Evolutionary conservation across 2,888 invertebrate species (phyloP).

Genomic region (Pandemis heparana): DNA sequence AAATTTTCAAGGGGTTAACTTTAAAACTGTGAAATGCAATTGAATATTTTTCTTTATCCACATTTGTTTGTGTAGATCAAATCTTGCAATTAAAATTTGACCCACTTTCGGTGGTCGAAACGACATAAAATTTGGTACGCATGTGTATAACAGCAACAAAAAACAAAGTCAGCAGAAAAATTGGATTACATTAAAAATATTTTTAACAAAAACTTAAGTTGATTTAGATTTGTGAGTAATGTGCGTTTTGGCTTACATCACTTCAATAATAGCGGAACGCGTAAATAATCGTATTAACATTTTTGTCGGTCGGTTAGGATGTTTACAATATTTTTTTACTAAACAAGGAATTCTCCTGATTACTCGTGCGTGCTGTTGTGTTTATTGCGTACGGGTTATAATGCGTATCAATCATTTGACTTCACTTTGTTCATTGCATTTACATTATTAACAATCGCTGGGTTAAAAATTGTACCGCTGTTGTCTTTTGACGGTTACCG

Average conservation of each 20-base stretch:
- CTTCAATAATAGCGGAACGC: slow-evolving; percentile 21
- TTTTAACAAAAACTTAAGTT: background rate
- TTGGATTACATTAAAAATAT: too few species aligned
- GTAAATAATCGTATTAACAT: slow-evolving; percentile 35
- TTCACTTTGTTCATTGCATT: background rate
- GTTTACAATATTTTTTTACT: slow-evolving; percentile 32
- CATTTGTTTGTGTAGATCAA: too few species aligned
- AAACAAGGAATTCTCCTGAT: slow-evolving; percentile 3
- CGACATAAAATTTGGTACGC: too few species aligned
- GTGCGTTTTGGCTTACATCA: slow-evolving; percentile 30
- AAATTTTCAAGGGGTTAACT: background rate
- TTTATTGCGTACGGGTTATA: background rate
- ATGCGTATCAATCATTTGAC: background rate
- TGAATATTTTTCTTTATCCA: background rate
- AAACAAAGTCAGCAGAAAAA: too few species aligned
- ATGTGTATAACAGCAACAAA: too few species aligned
- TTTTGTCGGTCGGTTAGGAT: slow-evolving; percentile 35
- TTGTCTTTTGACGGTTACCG: background rate
- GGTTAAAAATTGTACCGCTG: background rate
- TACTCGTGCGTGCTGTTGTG: background rate
- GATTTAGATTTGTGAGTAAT: slow-evolving; percentile 12
- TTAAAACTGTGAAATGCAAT: background rate
- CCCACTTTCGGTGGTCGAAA: too few species aligned
- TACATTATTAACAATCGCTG: background rate
- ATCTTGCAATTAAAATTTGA: too few species aligned